A percentile compares a stretch with the other conserved stretches of the same genome.
Evolutionary conservation across 2,888 invertebrate species (phyloP).

Genomic region (Nomada ruficornis): DNA sequence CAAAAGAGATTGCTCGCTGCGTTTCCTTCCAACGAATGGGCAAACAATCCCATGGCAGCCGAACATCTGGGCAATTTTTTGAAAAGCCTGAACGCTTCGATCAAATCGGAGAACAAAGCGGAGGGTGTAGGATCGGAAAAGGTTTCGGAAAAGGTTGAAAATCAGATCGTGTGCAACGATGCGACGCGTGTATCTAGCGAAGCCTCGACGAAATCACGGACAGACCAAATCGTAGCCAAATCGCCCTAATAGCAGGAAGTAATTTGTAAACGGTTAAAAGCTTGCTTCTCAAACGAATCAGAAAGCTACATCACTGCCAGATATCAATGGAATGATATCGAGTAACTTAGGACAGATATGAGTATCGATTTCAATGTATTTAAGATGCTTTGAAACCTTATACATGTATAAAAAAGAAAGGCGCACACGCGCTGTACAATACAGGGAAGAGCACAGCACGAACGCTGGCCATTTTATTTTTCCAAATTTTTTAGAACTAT

Average conservation of each 20-base stretch:
- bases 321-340: slow-evolving; percentile 30
- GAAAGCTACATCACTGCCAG: slow-evolving; percentile 52
- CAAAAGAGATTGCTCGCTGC: slow-evolving; percentile 73
- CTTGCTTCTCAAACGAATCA: neutral
- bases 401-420: neutral
- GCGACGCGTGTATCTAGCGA: slow-evolving; percentile 40
- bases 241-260: slow-evolving; percentile 25
- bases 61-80: slow-evolving; percentile 76
- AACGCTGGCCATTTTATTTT: slow-evolving; percentile 65
- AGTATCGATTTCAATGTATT: slow-evolving; percentile 39
- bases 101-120: slow-evolving; percentile 65
- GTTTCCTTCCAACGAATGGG: slow-evolving; percentile 77
- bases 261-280: neutral
- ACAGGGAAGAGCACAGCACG: slow-evolving; percentile 55
- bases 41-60: slow-evolving; percentile 72
- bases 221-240: slow-evolving; percentile 39
- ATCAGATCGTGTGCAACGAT: slow-evolving; percentile 26
- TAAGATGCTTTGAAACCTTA: slow-evolving; percentile 26
- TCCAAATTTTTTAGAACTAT: slow-evolving; percentile 62
- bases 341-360: slow-evolving; percentile 26
- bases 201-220: slow-evolving; percentile 39
- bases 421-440: slow-evolving; percentile 25
- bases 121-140: slow-evolving; percentile 49
- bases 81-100: slow-evolving; percentile 70
- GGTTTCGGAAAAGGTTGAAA: slow-evolving; percentile 49